phyloP scores from a whole-genome alignment of 2,888 invertebrate genomes.

The Agonopterix subpropinquella region DNA sequence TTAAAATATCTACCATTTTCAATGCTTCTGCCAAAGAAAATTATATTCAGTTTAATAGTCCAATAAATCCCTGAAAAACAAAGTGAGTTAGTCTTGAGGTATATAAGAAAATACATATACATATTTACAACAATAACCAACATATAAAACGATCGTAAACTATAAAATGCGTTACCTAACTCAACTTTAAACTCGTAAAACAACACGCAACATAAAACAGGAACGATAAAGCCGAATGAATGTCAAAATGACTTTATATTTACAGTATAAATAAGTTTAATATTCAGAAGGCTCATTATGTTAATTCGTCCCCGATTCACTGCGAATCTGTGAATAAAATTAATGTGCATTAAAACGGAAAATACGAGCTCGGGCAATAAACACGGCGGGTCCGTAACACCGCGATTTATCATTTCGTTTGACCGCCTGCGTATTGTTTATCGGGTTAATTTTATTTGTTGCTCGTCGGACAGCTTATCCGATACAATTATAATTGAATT shows the following conservation, averaged over 20 bases:
- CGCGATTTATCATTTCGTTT: slow-evolving; percentile 63
- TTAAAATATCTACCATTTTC: too few species aligned
- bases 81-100: too few species aligned
- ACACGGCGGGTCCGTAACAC: slow-evolving; percentile 47
- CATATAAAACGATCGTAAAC: not conserved
- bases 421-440: slow-evolving; percentile 62
- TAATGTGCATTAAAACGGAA: slow-evolving; percentile 68
- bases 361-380: slow-evolving; percentile 66
- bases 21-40: too few species aligned
- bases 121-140: not conserved
- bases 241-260: slow-evolving; percentile 9
- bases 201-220: slow-evolving; percentile 4
- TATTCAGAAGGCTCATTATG: slow-evolving; percentile 65
- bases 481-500: slow-evolving; percentile 57
- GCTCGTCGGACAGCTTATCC: slow-evolving; percentile 53
- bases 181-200: slow-evolving; percentile 2
- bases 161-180: slow-evolving; percentile 1
- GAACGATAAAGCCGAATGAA: slow-evolving; percentile 7
- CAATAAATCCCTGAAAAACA: too few species aligned
- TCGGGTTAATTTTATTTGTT: slow-evolving; percentile 69
- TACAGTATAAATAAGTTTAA: slow-evolving; percentile 19
- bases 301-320: slow-evolving; percentile 66
- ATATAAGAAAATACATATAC: too few species aligned
- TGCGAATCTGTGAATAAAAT: slow-evolving; percentile 67
- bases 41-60: too few species aligned